Base-by-base conservation (phyloP, 2,888 invertebrate species). In the Tetanocera ferruginea region DNA sequence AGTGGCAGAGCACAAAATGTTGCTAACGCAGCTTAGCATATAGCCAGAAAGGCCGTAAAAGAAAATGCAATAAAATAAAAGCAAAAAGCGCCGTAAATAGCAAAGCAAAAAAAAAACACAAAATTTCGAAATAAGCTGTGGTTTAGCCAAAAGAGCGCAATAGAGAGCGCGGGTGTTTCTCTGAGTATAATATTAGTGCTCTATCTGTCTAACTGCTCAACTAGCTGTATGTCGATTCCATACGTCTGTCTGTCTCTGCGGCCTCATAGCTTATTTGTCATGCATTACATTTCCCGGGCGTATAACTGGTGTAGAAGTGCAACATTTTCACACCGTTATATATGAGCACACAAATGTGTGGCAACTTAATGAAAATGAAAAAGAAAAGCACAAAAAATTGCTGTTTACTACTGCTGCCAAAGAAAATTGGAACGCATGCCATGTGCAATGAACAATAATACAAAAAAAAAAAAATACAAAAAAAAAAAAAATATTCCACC, bases 261-360 rank as follows among this genome's bases (percentile, higher is more conserved):
- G 67, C 23, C 67, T 43, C 67, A 37, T 67, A 37, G 43, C 67
- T 67, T 60, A 28, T 60, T 60, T 67, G 67, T 67, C 43, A 28
- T 25, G 52, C 49, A 51, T 70, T 70, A 70, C 52, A 51, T 70
- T 70, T 70, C 70, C 70, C 55, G n/a, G 70, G 70, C 49, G 70
- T 70, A 51, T 70, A 31, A n/a, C 37, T 23, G 23, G 51, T 43
- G 23, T 69, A 9, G 43, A 19, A 23, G 23, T 31, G 64, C n/a
- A 31, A 28, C 57, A 23, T 25, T n/a, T 55, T 23, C 19, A 55
- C 19, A 43, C 43, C 43, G 43, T 43, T 43, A 43, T 43, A 14
- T 43, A 43, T 43, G 43, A 43, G 43, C 6, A 14, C 43, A 43
- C 43, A 43, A 43, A 43, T 43, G n/a, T 43, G 43, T 43, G 43